A percentile compares a stretch with the other conserved stretches of the same genome.
These are phyloP conservation scores for Terrapene triunguis DNA, from an alignment of 2,113 vertebrate species.

Conservation along the genomic window DNA sequence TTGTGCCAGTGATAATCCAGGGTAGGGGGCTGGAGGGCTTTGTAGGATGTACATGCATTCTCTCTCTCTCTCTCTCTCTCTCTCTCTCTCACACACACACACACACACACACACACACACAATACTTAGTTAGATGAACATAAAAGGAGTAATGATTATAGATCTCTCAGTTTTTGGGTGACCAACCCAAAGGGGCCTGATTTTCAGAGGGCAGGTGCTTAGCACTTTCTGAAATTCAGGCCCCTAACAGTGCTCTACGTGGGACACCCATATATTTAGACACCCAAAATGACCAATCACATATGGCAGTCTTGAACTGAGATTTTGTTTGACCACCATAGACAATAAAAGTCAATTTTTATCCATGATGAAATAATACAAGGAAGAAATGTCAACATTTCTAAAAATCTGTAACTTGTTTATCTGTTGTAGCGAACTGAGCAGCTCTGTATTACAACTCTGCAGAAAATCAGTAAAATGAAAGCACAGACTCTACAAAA, in stretches of 20 bases:
- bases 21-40: background rate
- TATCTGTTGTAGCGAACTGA: conserved; percentile 33
- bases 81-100: no score
- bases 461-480: conserved; percentile 46
- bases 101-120: no score
- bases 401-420: background rate
- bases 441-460: conserved; percentile 26
- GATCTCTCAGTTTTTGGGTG: background rate
- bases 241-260: background rate
- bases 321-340: background rate
- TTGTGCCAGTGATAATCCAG: background rate
- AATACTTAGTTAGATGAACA: no score
- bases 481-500: conserved; percentile 65
- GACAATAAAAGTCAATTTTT: background rate
- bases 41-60: background rate
- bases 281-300: background rate
- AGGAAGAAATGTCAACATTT: background rate
- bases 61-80: no score
- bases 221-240: background rate
- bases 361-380: background rate
- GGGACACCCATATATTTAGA: background rate
- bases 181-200: background rate
- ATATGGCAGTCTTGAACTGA: background rate
- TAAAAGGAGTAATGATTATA: no score
- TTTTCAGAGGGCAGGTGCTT: background rate